Percentiles rank a stretch among this genome's conserved stretches.
These are phyloP conservation scores for Melinaea menophilus DNA, from an alignment of 2,888 invertebrate genomes.

Conservation along the genomic window DNA sequence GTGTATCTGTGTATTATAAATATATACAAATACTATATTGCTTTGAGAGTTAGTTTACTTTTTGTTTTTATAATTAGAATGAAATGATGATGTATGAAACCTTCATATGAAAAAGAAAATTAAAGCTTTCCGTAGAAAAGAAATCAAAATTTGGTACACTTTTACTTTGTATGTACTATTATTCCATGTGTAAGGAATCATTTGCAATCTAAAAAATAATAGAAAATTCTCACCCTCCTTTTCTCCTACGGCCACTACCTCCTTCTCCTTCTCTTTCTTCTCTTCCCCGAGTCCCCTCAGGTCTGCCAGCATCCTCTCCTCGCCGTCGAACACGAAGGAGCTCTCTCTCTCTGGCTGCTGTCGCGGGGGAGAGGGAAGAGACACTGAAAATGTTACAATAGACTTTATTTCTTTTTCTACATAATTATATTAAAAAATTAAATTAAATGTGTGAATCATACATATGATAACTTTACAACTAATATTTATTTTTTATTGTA, in stretches of 20 bases:
- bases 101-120: background rate
- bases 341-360: conserved; percentile 39
- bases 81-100: background rate
- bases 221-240: conserved; percentile 17
- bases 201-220: background rate
- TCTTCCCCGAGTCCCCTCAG: conserved; percentile 55
- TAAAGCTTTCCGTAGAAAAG: background rate
- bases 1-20: background rate
- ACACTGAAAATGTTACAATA: background rate
- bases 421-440: too few relatives aligned
- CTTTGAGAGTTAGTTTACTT: background rate
- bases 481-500: too few relatives aligned
- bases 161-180: too few relatives aligned
- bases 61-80: too few relatives aligned
- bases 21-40: background rate
- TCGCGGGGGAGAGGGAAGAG: conserved; percentile 32
- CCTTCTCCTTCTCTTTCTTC: conserved; percentile 37
- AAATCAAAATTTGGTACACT: too few relatives aligned
- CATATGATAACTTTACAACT: too few relatives aligned
- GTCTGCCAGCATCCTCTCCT: conserved; percentile 61
- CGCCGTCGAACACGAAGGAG: conserved; percentile 67
- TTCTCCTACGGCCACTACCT: conserved; percentile 35
- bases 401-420: too few relatives aligned
- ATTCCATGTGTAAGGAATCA: background rate
- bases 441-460: too few relatives aligned